Evolutionary conservation across 2,113 vertebrate genomes (phyloP).

Genomic region (Chlorodrepanis virens): DNA sequence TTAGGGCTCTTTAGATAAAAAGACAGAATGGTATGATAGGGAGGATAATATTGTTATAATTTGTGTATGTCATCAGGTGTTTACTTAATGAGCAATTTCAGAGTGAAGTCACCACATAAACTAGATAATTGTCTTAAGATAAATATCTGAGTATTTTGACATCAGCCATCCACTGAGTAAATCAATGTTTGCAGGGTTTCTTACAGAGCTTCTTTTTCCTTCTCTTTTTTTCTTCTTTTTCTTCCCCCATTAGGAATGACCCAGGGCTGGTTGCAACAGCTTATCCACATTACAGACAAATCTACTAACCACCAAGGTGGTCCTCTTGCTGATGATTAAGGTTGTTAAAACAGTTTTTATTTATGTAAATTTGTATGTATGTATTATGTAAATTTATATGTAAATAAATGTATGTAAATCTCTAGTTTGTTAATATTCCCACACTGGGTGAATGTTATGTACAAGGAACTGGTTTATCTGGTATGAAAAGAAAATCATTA

Average conservation of each 20-base stretch:
- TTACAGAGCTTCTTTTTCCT: accelerated
- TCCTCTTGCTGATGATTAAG: background rate
- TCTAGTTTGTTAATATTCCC: background rate
- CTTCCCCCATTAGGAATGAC: accelerated
- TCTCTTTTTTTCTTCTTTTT: accelerated
- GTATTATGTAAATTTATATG: too few relatives aligned
- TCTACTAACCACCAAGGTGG: background rate
- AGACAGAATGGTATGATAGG: background rate
- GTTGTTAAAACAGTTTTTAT: background rate
- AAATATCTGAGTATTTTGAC: background rate
- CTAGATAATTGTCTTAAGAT: background rate
- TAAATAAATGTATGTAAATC: background rate
- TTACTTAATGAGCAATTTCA: background rate
- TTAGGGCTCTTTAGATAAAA: background rate
- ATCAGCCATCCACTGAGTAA: background rate
- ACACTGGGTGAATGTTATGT: background rate
- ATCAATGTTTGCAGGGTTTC: background rate
- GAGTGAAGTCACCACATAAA: background rate
- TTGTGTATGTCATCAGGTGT: background rate
- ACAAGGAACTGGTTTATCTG: background rate
- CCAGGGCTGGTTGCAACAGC: background rate
- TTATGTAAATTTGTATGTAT: background rate
- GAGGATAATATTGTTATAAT: background rate
- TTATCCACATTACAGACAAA: background rate
- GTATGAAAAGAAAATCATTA: accelerated